Evolutionary conservation across 2,888 invertebrate species (phyloP).

Genomic region (Choreutis nemorana): DNA sequence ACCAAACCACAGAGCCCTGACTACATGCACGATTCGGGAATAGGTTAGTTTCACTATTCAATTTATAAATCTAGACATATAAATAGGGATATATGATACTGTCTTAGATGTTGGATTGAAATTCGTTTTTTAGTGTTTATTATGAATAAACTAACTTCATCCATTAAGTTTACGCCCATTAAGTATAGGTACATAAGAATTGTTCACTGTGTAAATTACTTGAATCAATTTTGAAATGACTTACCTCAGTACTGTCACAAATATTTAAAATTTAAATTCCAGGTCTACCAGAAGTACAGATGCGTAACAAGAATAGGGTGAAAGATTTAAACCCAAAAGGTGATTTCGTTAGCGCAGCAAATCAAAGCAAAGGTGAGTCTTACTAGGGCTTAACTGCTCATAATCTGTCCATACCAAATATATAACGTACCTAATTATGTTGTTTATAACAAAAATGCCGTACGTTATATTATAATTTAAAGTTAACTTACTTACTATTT

Average conservation of each 20-base stretch:
- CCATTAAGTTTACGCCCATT: too few relatives aligned
- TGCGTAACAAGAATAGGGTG: conserved; percentile 54
- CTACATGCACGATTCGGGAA: conserved; percentile 64
- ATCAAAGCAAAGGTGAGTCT: conserved; percentile 49
- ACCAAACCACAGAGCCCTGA: conserved; percentile 59
- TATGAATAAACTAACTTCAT: too few relatives aligned
- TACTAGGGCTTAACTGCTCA: background rate
- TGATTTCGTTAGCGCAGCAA: conserved; percentile 67
- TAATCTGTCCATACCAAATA: background rate
- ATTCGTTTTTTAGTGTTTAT: too few relatives aligned
- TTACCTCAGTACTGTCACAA: too few relatives aligned
- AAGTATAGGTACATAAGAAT: too few relatives aligned
- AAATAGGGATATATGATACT: too few relatives aligned
- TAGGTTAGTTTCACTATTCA: conserved; percentile 27
- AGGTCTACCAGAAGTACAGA: conserved; percentile 59
- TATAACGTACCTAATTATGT: too few relatives aligned
- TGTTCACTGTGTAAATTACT: too few relatives aligned
- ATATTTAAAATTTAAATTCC: conserved; percentile 12
- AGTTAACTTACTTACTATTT: background rate
- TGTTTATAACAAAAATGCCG: background rate
- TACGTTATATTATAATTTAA: background rate
- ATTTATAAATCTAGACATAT: too few relatives aligned
- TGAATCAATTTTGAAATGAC: too few relatives aligned
- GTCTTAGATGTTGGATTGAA: too few relatives aligned
- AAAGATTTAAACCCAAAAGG: conserved; percentile 38